These are phyloP conservation scores for Danio jaintianensis DNA, from an alignment of 2,797 vertebrate species.

Conservation along the genomic window DNA sequence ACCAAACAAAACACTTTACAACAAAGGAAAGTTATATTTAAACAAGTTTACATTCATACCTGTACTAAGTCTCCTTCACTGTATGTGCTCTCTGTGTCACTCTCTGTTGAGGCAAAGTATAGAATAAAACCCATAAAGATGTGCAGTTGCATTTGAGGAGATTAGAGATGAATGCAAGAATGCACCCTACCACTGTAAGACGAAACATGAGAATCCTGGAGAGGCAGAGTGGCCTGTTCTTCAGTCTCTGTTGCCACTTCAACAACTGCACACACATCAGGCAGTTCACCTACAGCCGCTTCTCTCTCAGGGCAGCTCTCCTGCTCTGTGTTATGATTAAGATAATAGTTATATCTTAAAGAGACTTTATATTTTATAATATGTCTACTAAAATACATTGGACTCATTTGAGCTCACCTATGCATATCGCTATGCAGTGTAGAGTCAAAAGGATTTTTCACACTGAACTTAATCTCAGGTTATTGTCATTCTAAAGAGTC, in stretches of 20 bases:
- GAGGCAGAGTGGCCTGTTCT: slow-evolving; percentile 18
- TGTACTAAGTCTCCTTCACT: slow-evolving; percentile 43
- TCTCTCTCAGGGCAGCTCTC: neutral
- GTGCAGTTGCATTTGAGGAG: neutral
- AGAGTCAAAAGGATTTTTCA: too few relatives aligned
- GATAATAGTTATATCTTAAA: neutral
- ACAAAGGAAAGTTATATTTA: too few relatives aligned
- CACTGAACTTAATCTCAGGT: too few relatives aligned
- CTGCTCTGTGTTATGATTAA: slow-evolving; percentile 30
- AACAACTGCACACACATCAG: slow-evolving; percentile 58
- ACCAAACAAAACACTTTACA: too few relatives aligned
- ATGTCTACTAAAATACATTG: neutral
- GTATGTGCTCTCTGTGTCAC: slow-evolving; percentile 43
- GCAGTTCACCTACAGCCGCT: slow-evolving; percentile 25
- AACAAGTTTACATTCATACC: slow-evolving; percentile 34
- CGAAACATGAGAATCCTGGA: slow-evolving; percentile 57
- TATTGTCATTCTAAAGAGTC: too few relatives aligned
- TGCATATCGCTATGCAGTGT: neutral
- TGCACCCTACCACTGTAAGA: slow-evolving; percentile 45
- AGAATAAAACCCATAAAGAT: neutral
- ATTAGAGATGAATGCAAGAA: neutral
- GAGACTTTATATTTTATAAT: neutral
- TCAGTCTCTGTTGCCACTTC: slow-evolving; percentile 56
- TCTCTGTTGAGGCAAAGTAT: slow-evolving; percentile 38
- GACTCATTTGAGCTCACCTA: neutral